Base-by-base conservation (phyloP, 2,113 vertebrate species). In the Pithys albifrons region DNA sequence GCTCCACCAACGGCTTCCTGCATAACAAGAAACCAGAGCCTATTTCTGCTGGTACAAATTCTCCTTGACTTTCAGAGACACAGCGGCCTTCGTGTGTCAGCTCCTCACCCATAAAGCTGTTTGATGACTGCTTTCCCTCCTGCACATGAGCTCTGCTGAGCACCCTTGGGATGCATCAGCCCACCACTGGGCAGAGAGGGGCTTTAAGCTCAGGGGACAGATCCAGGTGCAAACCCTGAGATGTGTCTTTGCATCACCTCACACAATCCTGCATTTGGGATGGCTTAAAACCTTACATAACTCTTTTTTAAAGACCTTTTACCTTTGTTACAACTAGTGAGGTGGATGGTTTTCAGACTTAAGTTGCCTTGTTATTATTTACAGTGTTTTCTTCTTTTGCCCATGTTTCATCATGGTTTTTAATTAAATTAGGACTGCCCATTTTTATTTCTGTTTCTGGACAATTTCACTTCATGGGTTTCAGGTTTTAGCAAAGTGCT, bases 1-100 rank as follows among this genome's bases (percentile, higher is more conserved):
- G 48, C 92, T 95, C 93, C 96, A 88, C 95, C 95, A 94, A 94
- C 85, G 39, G 95, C 69, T 96, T 96, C 95, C 90, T 84, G 93
- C 70, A 88, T 77, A 85, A 97, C 52, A 64, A 96, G 88, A 52
- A 93, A 88, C 59, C 65, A 66, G 84, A 91, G 82, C 85, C 88
- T 96, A 67, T 75, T 96, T 96, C 95, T 95, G 93, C 65, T 65
- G 23, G 90, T 88, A 95, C 78, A 88, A 85, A 75, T 83, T 85
- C 93, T 90, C 72, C 85, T 84, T 92, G 89, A 94, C 86, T 96
- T 90, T 65, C 83, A 73, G 75, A 93, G 82, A 74, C 43, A 66
- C 58, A 0, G 0, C 0, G 13, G 85, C 82, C 72, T 84, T 85
- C 2, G 0, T 27, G 65, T 66, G 83, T 73, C 87, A 76, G 61